Base-by-base conservation (phyloP, 35 echinoderm and acorn worm species). In the Antedon bifida region DNA sequence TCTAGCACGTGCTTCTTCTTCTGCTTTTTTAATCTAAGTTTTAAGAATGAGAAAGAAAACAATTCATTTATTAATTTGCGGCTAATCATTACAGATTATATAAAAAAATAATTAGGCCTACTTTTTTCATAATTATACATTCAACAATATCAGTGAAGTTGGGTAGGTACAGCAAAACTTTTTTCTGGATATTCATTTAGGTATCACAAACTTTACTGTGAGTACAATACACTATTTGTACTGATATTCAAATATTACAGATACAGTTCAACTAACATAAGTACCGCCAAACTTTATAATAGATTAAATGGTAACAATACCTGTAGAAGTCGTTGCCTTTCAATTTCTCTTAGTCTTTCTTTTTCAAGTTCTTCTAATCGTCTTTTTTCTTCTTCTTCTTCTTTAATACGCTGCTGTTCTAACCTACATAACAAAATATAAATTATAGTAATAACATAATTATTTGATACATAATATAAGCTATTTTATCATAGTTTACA, bases 1-100 rank as follows among this genome's bases (percentile, higher is more conserved):
- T 14, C 86, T 86, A 0, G 44, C 87, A 29, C 94, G 74, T 3
- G 94, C 94, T 46, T 92, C 91, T 34, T 92, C 90, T 85, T 97
- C 94, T 42, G 90, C 35, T 36, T 35, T 26, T 78, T 90, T 85
- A 42, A 95, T 90, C 92, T 95, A 36, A 75, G 26, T 31, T 75
- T 31, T 29, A 46, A 46, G 64, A 74, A 31, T 78, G 31, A 84
- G 74, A 14, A 74, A 0, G 42, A 75, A 30, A 5, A 26, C 9
- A 7, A 11, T 34, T 30, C 31, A 30, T 76, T 30, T 30, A 30
- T n/a, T 73, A 13, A 73, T n/a, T 73, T 73, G 13, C 13, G 13
- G 51, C n/a, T n/a, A 73, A n/a, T 14, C 51, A 73, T n/a, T 14
- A 13, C n/a, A n/a, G 13, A n/a, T 73, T 73, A n/a, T 73, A 14